Base-by-base conservation (phyloP, 2,888 invertebrate genomes). In the Aleiodes leptofemur region DNA sequence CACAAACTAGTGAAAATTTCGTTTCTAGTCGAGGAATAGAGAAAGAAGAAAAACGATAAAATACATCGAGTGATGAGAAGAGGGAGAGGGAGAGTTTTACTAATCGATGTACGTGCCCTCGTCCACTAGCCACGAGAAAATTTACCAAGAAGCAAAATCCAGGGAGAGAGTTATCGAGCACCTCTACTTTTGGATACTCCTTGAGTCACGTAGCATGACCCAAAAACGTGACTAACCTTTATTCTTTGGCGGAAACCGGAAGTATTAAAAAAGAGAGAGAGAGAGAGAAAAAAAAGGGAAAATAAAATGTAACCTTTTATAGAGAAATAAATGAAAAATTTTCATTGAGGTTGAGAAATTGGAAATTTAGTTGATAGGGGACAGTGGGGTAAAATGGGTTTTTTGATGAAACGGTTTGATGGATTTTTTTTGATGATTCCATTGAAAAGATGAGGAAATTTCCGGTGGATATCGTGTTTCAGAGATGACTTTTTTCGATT, bases 21-120 rank as follows among this genome's bases (percentile, higher is more conserved):
- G 7, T 14, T 53, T 5, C 7, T 5, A 8, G 38, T 38, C 14
- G 53, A 43, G 14, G 43, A 64, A 70, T 53, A 31, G 29, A 38
- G 34, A 56, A 56, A 71, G 31, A 56, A 61, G 71, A 66, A 66
- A 69, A 69, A 74, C 66, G 72, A 69, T 38, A 13, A 68, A 76
- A 76, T 76, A 73, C 76, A 72, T 69, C 59, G 71, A 31, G 14
- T 3, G 31, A 38, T 38, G 50, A 56, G 50, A 57, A 56, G 70
- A 31, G 72, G 38, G 16, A 57, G 73, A 69, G 74, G 74, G 71
- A 73, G 72, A 78, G 76, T 69, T 72, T 59, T 78, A 79, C 80
- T 80, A 80, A 80, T 80, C 80, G 80, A 80, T 80, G 80, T 78
- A 80, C 80, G 80, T 80, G 80, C 79, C 79, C 76, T 73, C 80